Base-by-base conservation (phyloP, 2,888 invertebrate genomes). In the Pilophorus perplexus region DNA sequence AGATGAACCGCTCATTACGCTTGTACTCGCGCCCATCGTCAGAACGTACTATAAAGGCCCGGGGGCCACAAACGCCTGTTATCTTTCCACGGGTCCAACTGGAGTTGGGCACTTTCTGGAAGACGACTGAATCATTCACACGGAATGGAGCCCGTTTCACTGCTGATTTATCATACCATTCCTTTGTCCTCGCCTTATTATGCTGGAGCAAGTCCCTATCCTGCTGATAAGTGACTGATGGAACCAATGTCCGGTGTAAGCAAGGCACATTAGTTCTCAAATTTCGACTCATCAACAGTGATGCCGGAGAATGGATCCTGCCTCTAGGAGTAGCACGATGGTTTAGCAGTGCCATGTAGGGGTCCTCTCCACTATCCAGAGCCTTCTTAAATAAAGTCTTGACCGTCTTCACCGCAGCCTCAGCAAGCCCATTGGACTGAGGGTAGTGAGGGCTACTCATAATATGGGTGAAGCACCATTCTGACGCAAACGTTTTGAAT, bases 381-480 rank as follows among this genome's bases (percentile, higher is more conserved):
- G 52, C 28, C 46, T 67, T 67, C 16, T 37, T 46, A 23, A 48
- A 46, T n/a, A 62, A 16, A 10, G 48, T 20, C 33, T 67, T 67
- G 12, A 67, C 37, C 23, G 46, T 27, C 23, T 48, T 59, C n/a
- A n/a, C n/a, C n/a, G n/a, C n/a, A n/a, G n/a, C n/a, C n/a, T n/a
- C n/a, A n/a, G n/a, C n/a, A n/a, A n/a, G n/a, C n/a, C n/a, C n/a
- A n/a, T 74, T 74, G 2, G 70, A 71, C 42, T 71, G 62, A 10
- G 72, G 70, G 62, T 74, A 72, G 5, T 60, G 62, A 6, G 73
- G 72, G 66, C 72, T 72, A 1, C 68, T 66, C 2, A 68, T 71
- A n/a, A 27, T 62, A 25, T 70, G 23, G 37, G 70, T 52, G 46
- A 73, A 72, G 6, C 69, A 67, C 68, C 68, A 72, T 28, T 71